Evolutionary conservation across 2,888 invertebrate species (phyloP), one percentile per base, ranked within the genome.

Genomic region (Ochropleura plecta): DNA sequence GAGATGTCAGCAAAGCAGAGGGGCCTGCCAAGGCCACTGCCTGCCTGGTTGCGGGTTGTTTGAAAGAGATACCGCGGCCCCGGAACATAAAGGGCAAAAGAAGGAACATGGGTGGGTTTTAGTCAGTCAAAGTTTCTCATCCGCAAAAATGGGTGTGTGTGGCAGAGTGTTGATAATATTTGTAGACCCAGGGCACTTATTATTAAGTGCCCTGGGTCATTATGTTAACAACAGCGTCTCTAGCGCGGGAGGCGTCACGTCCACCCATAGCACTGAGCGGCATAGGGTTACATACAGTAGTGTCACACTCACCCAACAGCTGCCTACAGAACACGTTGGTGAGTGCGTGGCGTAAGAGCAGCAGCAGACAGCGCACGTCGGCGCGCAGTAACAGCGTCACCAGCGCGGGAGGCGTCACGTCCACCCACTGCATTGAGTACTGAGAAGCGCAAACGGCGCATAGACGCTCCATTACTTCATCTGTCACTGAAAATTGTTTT

Each of bases 301-400:
- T 46, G 5, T 16, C 20, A 30, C 16, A 82, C 87, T 86, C 51
- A 95, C 96, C 96, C 3, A 95, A 82, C 80, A 96, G 80, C 82
- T 94, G 95, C 48, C 95, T 89, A 76, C 95, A 95, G 88, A 91
- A 95, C 1, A 91, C 79, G 57, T 92, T 91, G 55, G 79, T 89
- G 64, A 91, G 91, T 0, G 95, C 93, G 64, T 93, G 92, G 4
- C 88, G 80, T 70, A 96, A 84, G 75, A 96, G 87, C 78, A 96
- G 85, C 76, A 96, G 90, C 63, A 96, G 92, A 73, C 93, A 93
- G 46, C 94, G 90, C 57, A 93, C 89, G 71, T 95, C 90, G 18
- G 95, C 88, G 79, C 91, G 90, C 78, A 95, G 81, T 70, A 95
- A 89, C 71, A 96, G 91, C 70, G 95, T 83, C 73, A 96, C 90